Percentiles rank a stretch among this genome's conserved stretches.
Conservation (phyloP, 2,113 vertebrate species). For the Procavia capensis region DNA sequence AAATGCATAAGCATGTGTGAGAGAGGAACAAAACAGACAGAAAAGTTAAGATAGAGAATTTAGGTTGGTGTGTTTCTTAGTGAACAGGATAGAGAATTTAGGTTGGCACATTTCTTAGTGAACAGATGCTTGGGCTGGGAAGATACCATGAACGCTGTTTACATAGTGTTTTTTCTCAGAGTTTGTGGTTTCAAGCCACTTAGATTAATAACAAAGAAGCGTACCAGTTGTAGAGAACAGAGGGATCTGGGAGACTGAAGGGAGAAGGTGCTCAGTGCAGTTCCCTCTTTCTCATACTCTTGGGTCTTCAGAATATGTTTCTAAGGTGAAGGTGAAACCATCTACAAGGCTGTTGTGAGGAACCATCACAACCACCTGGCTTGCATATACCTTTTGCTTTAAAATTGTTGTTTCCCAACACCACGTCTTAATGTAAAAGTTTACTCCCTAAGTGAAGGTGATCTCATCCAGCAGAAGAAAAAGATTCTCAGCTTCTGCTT, state of each 20-base stretch:
- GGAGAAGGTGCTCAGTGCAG: not conserved
- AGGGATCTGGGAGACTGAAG: not conserved
- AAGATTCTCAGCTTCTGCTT: not conserved
- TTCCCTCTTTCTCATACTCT: not conserved
- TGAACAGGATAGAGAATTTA: not conserved
- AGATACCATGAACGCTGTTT: not conserved
- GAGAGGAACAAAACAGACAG: not conserved
- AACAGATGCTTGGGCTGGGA: not conserved
- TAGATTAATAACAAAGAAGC: not conserved
- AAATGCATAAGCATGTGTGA: not conserved
- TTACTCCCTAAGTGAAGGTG: not conserved
- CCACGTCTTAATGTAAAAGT: not conserved
- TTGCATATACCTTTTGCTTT: not conserved
- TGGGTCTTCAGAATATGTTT: not conserved
- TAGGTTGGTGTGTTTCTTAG: not conserved
- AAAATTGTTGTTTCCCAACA: constrained; percentile 3
- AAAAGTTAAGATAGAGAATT: not conserved
- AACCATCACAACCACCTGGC: not conserved
- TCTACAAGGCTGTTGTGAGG: not conserved
- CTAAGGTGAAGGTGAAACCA: not conserved
- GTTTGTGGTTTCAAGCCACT: not conserved
- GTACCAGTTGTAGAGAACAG: accelerated
- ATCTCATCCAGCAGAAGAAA: not conserved
- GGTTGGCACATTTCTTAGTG: not conserved
- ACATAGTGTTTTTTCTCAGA: not conserved